Evolutionary conservation across 2,888 invertebrate genomes (phyloP).

Genomic region (Glyphotaelius pellucidus): DNA sequence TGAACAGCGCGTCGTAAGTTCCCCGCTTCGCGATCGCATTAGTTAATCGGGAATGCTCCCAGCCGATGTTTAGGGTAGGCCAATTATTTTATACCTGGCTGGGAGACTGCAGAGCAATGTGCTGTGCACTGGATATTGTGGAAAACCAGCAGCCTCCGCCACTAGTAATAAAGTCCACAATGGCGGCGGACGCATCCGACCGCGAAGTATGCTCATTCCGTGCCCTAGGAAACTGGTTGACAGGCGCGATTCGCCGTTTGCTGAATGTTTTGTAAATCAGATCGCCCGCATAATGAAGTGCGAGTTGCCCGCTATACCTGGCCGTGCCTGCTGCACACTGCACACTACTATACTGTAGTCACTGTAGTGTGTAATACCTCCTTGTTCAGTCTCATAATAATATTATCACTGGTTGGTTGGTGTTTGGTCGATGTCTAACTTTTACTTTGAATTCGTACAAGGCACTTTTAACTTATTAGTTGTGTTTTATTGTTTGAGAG

Average conservation of each 20-base stretch:
- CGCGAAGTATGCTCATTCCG: background rate
- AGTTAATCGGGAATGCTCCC: background rate
- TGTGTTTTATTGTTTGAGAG: background rate
- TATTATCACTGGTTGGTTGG: background rate
- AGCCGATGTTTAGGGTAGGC: background rate
- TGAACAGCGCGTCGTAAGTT: background rate
- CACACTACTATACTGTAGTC: no score
- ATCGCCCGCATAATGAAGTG: background rate
- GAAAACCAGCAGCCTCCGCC: no score
- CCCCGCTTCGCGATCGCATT: background rate
- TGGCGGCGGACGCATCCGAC: background rate
- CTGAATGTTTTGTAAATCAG: background rate
- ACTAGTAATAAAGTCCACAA: background rate
- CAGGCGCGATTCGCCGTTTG: background rate
- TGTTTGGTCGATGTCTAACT: background rate
- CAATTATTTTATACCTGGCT: conserved; percentile 5
- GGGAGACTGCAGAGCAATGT: background rate
- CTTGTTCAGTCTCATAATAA: background rate
- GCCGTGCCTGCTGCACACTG: no score
- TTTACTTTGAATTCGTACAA: background rate
- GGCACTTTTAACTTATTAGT: background rate
- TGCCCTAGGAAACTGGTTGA: background rate
- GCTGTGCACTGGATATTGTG: background rate
- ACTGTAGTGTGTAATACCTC: no score
- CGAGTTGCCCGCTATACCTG: background rate